phyloP scores from a whole-genome alignment of 1,140 invertebrate genomes.

The Dufourea novaeangliae region DNA sequence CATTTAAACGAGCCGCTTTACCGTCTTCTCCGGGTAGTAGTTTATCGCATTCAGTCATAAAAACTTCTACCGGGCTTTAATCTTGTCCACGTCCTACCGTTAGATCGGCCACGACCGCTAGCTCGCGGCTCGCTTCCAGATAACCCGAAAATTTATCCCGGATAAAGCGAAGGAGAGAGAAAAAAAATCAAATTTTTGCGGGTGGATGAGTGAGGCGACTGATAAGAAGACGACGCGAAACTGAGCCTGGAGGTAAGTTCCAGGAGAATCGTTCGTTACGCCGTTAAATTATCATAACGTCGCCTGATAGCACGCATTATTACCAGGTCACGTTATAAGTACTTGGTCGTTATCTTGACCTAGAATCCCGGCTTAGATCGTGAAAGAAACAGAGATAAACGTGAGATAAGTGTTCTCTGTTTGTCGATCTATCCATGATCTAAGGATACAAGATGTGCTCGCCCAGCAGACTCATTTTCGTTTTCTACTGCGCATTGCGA shows the following conservation, averaged over 20 bases:
- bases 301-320: background rate
- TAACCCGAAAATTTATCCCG: conserved; percentile 24
- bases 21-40: background rate
- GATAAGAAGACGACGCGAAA: background rate
- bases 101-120: background rate
- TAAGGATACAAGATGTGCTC: too few relatives aligned
- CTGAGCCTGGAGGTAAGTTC: background rate
- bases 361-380: too few relatives aligned
- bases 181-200: conserved; percentile 6
- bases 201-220: too few relatives aligned
- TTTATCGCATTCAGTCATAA: conserved; percentile 33
- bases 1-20: background rate
- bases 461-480: too few relatives aligned
- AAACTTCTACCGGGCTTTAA: conserved; percentile 20
- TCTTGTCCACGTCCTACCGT: background rate
- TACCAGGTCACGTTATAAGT: background rate
- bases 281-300: conserved; percentile 39
- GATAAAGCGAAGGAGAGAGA: too few relatives aligned
- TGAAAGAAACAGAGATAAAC: too few relatives aligned
- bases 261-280: background rate
- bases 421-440: too few relatives aligned
- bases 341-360: too few relatives aligned
- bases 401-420: too few relatives aligned
- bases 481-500: too few relatives aligned
- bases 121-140: background rate